Base-by-base conservation (phyloP, 2,113 vertebrate species). In the Mola mola region DNA sequence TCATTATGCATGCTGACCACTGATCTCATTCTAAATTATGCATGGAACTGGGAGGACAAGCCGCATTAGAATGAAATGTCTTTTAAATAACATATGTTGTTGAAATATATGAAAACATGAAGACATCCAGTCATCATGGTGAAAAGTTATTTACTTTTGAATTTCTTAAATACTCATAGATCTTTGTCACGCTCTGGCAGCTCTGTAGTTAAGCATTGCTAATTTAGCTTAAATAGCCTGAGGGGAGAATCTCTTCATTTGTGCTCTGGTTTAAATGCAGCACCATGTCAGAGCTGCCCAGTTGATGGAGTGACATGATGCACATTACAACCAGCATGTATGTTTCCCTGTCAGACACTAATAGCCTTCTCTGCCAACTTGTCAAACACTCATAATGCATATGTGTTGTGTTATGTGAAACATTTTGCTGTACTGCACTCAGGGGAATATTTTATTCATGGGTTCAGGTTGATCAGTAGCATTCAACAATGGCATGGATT, bases 371-470 rank as follows among this genome's bases (percentile, higher is more conserved):
- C 49, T 36, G 16, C 64, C 76, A 81, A 55, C 50, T 24, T 74
- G 72, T 82, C 79, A 74, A 41, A 70, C 20, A 8, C 29, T 46
- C 48, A n/a, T 66, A 26, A 66, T 60, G 15, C 72, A 55, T 41
- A 29, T 29, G 38, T 21, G 24, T 25, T 48, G 25, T 47, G 66
- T 62, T 42, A 19, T 67, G 52, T 33, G 33, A 69, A 79, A 47
- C 37, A 43, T 66, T 75, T 72, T 56, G 49, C 66, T 57, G 50
- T 22, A 34, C 55, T 37, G 68, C 42, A 25, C 15, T 12, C 42
- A 1, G 48, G 29, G 17, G 20, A 57, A 82, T 89, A 53, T 82
- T 78, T 79, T 81, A 81, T 85, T 88, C 79, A 88, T 90, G 84
- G 75, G 28, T 71, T 59, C 71, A 61, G 59, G 75, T 82, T 87